phyloP scores from a whole-genome alignment of 2,797 vertebrate species.

The Streptopelia turtur region DNA sequence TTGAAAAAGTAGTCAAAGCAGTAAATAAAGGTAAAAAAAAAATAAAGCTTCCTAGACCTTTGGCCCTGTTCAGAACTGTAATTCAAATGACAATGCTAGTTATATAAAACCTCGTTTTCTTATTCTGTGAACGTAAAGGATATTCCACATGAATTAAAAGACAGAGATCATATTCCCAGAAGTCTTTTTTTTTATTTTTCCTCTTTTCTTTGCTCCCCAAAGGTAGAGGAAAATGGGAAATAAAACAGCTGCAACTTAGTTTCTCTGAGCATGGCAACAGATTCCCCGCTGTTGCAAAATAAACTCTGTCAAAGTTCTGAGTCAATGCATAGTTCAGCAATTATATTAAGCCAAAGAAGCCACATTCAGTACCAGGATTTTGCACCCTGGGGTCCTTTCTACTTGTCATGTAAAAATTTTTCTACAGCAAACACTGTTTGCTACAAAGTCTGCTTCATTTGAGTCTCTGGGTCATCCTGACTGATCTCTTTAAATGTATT shows the following conservation, averaged over 20 bases:
- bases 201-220: neutral
- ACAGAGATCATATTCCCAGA: neutral
- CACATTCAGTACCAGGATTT: slow-evolving; percentile 1
- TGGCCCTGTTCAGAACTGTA: neutral
- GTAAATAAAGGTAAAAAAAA: neutral
- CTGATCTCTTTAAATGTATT: neutral
- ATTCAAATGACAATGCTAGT: neutral
- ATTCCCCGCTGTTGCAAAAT: neutral
- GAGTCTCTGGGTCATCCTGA: neutral
- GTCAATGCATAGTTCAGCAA: neutral
- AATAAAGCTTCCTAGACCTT: neutral
- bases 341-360: neutral
- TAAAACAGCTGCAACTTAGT: neutral
- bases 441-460: neutral
- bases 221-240: neutral
- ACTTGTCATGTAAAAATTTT: neutral
- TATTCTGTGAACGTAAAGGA: neutral
- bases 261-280: neutral
- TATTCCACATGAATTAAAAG: neutral
- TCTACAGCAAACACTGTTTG: neutral
- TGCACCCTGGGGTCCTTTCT: slow-evolving; percentile 22
- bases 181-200: neutral
- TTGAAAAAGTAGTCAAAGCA: neutral
- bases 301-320: neutral
- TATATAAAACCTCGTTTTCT: neutral